Percentiles rank a stretch among this genome's conserved stretches.
Evolutionary conservation across 2,797 vertebrate species (phyloP).

Genomic region (Rhodeus uyekii): DNA sequence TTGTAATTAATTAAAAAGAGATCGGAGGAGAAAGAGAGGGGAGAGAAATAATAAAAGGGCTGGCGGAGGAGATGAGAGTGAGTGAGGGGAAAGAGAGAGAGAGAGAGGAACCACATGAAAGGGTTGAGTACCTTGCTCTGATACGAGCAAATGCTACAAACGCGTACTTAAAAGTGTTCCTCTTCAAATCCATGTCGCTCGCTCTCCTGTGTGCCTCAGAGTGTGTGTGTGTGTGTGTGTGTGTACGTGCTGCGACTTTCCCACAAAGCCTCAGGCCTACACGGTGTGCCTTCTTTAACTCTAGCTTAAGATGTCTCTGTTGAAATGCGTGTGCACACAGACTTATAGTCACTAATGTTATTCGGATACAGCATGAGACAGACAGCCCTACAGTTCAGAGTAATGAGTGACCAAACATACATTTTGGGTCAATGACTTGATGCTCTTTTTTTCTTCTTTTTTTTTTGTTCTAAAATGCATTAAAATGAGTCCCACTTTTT

Average conservation of each 20-base stretch:
- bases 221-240: slow-evolving; percentile 37
- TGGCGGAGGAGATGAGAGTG: slow-evolving; percentile 75
- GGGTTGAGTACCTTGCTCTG: slow-evolving; percentile 57
- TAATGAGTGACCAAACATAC: neutral
- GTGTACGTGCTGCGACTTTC: slow-evolving; percentile 46
- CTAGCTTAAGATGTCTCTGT: slow-evolving; percentile 57
- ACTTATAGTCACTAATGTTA: slow-evolving; percentile 44
- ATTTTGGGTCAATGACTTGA: neutral
- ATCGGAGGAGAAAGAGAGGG: slow-evolving; percentile 64
- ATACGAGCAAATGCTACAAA: slow-evolving; percentile 64
- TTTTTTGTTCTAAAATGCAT: neutral
- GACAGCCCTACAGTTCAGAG: slow-evolving; percentile 6
- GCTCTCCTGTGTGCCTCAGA: slow-evolving; percentile 44
- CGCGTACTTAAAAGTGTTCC: slow-evolving; percentile 61
- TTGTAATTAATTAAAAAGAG: slow-evolving; percentile 96
- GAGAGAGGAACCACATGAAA: slow-evolving; percentile 56
- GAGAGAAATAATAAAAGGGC: slow-evolving; percentile 82
- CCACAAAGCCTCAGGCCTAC: slow-evolving; percentile 61
- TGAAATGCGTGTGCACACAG: slow-evolving; percentile 44
- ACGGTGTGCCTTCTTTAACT: slow-evolving; percentile 57
- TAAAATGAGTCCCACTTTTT: neutral
- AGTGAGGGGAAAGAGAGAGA: slow-evolving; percentile 42
- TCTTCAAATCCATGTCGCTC: slow-evolving; percentile 58
- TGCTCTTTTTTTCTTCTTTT: neutral
- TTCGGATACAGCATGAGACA: slow-evolving; percentile 18